Evolutionary conservation across 92 coral and sea anemone genomes (phyloP).

Genomic region (Isaurus tuberculatus): DNA sequence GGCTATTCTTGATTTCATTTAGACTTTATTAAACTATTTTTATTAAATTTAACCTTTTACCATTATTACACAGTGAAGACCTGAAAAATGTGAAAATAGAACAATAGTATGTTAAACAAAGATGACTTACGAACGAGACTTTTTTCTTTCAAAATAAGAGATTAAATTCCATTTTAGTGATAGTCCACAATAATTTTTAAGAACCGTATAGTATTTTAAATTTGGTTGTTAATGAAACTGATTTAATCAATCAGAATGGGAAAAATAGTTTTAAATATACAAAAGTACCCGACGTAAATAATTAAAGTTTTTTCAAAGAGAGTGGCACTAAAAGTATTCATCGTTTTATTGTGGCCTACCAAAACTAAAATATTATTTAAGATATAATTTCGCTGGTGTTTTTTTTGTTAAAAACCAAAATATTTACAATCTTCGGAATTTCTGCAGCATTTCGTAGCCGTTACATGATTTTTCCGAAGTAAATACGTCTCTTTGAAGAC

Average conservation of each 20-base stretch:
- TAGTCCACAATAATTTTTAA: too few relatives aligned
- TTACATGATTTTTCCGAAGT: background rate
- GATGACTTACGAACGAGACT: background rate
- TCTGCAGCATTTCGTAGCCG: background rate
- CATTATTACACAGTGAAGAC: background rate
- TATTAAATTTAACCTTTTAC: background rate
- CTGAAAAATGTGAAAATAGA: background rate
- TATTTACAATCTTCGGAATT: background rate
- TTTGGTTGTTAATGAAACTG: background rate
- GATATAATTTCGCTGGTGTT: background rate
- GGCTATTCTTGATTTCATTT: too few relatives aligned
- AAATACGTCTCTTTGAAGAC: background rate
- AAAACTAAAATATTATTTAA: background rate
- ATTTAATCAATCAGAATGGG: background rate
- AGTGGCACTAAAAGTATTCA: background rate
- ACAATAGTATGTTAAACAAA: background rate
- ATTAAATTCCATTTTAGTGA: too few relatives aligned
- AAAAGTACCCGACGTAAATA: background rate
- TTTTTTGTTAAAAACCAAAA: background rate
- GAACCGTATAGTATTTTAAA: too few relatives aligned
- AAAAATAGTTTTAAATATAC: background rate
- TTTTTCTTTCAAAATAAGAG: background rate
- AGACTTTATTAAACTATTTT: background rate
- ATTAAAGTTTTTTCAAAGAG: background rate
- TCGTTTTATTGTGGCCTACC: background rate